A percentile compares a stretch with the other conserved stretches of the same genome.
Evolutionary conservation across 2,888 invertebrate species (phyloP).

Genomic region (Clostera curtula): DNA sequence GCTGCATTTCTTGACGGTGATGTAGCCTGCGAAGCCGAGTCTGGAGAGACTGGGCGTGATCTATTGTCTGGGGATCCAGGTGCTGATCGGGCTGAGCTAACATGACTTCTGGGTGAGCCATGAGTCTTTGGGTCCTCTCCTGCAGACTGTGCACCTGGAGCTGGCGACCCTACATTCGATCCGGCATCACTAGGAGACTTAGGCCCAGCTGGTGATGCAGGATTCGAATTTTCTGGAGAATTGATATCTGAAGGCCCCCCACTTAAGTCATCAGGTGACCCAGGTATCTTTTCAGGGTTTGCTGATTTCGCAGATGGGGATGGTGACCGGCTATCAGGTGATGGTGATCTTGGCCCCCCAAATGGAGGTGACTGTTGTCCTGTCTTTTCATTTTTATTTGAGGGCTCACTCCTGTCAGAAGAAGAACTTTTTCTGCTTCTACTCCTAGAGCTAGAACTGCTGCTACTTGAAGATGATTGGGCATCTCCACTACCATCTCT

Average conservation of each 20-base stretch:
- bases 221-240: slow-evolving; percentile 63
- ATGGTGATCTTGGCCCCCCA: slow-evolving; percentile 42
- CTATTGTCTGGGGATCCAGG: slow-evolving; percentile 42
- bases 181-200: slow-evolving; percentile 59
- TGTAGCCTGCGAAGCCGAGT: slow-evolving; percentile 37
- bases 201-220: slow-evolving; percentile 48
- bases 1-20: slow-evolving; percentile 38
- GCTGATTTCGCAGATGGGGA: slow-evolving; percentile 40
- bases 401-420: slow-evolving; percentile 49
- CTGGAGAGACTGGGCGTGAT: slow-evolving; percentile 51
- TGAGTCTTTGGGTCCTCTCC: slow-evolving; percentile 57
- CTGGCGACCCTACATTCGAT: slow-evolving; percentile 44
- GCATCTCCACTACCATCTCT: slow-evolving; percentile 62
- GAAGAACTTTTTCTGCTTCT: slow-evolving; percentile 61
- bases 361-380: slow-evolving; percentile 34
- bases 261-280: slow-evolving; percentile 56
- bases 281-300: slow-evolving; percentile 28
- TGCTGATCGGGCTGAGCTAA: slow-evolving; percentile 43
- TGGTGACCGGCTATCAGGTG: slow-evolving; percentile 41
- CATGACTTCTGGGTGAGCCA: slow-evolving; percentile 51
- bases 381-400: slow-evolving; percentile 54
- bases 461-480: slow-evolving; percentile 64
- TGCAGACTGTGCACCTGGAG: slow-evolving; percentile 35
- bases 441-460: slow-evolving; percentile 65
- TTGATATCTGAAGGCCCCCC: slow-evolving; percentile 63